Evolutionary conservation across 2,888 invertebrate species (phyloP).

Genomic region (Exocentrus adspersus): DNA sequence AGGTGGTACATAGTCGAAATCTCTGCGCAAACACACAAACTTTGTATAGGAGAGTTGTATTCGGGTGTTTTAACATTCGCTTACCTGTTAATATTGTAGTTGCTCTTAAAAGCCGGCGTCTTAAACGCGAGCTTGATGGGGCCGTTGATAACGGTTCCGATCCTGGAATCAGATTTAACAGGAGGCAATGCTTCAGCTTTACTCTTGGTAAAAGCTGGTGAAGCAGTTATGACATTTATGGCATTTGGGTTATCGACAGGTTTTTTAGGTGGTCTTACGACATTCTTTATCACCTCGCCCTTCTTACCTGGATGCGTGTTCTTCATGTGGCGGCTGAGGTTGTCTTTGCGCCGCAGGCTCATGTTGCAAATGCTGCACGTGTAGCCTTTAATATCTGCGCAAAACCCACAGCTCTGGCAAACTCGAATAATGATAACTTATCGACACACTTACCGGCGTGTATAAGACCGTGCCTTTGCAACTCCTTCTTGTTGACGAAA

Average conservation of each 20-base stretch:
- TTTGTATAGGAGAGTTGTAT: too few relatives aligned
- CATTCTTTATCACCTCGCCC: slow-evolving; percentile 53
- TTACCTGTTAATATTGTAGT: slow-evolving; percentile 62
- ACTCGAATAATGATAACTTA: too few relatives aligned
- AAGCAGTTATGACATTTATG: slow-evolving; percentile 61
- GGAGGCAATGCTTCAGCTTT: slow-evolving; percentile 40
- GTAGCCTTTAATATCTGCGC: slow-evolving; percentile 74
- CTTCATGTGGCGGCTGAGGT: slow-evolving; percentile 78
- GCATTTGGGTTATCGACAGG: slow-evolving; percentile 62
- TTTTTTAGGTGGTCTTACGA: slow-evolving; percentile 41
- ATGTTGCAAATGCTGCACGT: slow-evolving; percentile 77
- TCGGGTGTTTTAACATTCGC: too few relatives aligned
- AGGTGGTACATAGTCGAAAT: slow-evolving; percentile 53
- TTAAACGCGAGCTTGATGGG: slow-evolving; percentile 65
- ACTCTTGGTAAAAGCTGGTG: slow-evolving; percentile 48
- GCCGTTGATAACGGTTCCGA: slow-evolving; percentile 64
- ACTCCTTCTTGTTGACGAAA: slow-evolving; percentile 75
- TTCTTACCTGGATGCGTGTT: slow-evolving; percentile 75
- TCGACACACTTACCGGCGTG: slow-evolving; percentile 72
- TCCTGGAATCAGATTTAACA: slow-evolving; percentile 45
- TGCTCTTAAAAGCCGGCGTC: slow-evolving; percentile 61
- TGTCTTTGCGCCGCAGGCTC: slow-evolving; percentile 80
- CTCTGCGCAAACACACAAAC: slow-evolving; percentile 47
- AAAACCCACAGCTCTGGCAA: too few relatives aligned
- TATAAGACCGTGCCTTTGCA: slow-evolving; percentile 74